Evolutionary conservation across 2,888 invertebrate species (phyloP), one percentile per base, ranked within the genome.

Genomic region (Erebia epiphron): DNA sequence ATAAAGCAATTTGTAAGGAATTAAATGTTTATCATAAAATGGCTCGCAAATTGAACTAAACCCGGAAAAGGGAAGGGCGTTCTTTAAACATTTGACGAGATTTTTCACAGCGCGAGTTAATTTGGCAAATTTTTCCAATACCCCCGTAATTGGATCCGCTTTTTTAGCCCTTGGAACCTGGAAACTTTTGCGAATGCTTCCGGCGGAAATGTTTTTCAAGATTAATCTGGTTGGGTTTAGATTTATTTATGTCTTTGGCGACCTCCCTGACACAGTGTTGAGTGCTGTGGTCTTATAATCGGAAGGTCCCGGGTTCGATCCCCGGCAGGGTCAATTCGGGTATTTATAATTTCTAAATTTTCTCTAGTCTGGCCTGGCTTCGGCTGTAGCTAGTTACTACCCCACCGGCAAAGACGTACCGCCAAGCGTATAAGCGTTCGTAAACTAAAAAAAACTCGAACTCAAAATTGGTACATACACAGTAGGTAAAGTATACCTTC

Each of bases 71-170:
- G 62, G 13, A 50, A 18, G 68, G 50, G 41, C 18, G 54, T 68
- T 43, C 57, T 63, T 58, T 52, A 21, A 49, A 69, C 58, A 67
- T 72, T 67, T 67, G 67, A 69, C 63, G 69, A 72, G 69, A 64
- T 72, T 60, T 66, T 65, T 58, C 64, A 58, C 61, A 46, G 52
- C 54, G 62, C 49, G 43, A 69, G 69, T 69, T 72, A 72, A 72
- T 72, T 69, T 63, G 72, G 71, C 63, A 69, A 75, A 71, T 75
- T 75, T 72, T 68, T 70, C 71, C 70, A 73, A 75, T 75, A 73
- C 58, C 66, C 67, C 57, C 58, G 70, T 75, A 75, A 75, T 75
- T 75, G 75, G 73, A 71, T 71, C 69, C 63, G 52, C 57, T 57
- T 67, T 67, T 73, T 69, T 69, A 49, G 18, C 49, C 46, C 46